phyloP scores from a whole-genome alignment of 2,113 vertebrate genomes.

The Platichthys stellatus region DNA sequence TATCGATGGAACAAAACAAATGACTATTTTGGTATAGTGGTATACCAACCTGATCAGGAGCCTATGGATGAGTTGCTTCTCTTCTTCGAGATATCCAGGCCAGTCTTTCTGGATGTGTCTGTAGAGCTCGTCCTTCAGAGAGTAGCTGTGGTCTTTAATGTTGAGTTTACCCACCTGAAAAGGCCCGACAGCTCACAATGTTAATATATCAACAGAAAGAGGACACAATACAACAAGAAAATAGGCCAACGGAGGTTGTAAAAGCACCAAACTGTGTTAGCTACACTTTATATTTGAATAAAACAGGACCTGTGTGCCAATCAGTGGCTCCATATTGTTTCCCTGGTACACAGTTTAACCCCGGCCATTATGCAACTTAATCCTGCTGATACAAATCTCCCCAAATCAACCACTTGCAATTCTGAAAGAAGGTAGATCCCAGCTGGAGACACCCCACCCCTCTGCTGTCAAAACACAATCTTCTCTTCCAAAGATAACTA shows the following conservation, averaged over 20 bases:
- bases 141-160: conserved; percentile 80
- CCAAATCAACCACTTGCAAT: conserved; percentile 50
- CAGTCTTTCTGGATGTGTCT: conserved; percentile 78
- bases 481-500: conserved; percentile 75
- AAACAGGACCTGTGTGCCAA: conserved; percentile 19
- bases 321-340: conserved; percentile 4
- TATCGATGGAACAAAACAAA: background rate
- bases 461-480: conserved; percentile 76
- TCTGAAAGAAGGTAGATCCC: conserved; percentile 53
- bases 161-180: conserved; percentile 84
- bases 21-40: background rate
- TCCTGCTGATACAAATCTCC: conserved; percentile 45
- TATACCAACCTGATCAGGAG: conserved; percentile 78
- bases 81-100: conserved; percentile 82
- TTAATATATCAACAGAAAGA: conserved; percentile 14
- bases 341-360: conserved; percentile 27
- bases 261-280: conserved; percentile 14
- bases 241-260: background rate
- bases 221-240: conserved; percentile 10
- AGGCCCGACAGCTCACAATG: background rate
- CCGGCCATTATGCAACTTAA: conserved; percentile 7
- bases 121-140: conserved; percentile 80
- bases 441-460: conserved; percentile 55
- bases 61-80: conserved; percentile 80
- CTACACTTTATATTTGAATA: conserved; percentile 15